Base-by-base conservation (phyloP, 1,140 invertebrate genomes). In the Penaeus vannamei region DNA sequence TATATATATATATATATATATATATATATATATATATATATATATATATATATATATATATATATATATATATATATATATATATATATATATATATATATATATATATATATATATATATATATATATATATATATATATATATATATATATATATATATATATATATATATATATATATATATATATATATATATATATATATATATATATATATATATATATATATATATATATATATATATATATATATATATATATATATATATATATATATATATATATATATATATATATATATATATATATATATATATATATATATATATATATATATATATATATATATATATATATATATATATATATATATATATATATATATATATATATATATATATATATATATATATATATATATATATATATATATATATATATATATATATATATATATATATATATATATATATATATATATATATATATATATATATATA, bases 301-400 rank as follows among this genome's bases (percentile, higher is more conserved):
- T 72, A 72, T 72, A 72, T 72, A 29, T 72, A 72, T 29, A 72
- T 72, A 72, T 72, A 72, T 72, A 72, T 72, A 72, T 72, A 72
- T 23, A 32, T 72, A 8, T 72, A 8, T 72, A 8, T 72, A 8
- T 72, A 23, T 72, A n/a, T 72, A n/a, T 72, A n/a, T 72, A n/a
- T 72, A 8, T 72, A n/a, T 72, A n/a, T 72, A n/a, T 72, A n/a
- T 72, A n/a, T 72, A n/a, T 72, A n/a, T 72, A n/a, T 72, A n/a
- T 72, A n/a, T n/a, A 72, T n/a, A 72, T 72, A 72, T n/a, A 72
- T n/a, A 72, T n/a, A 72, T n/a, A 72, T 72, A 72, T 72, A 72
- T 72, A 72, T 72, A 72, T 72, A 72, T 23, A n/a, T 72, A 72
- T 72, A 72, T n/a, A n/a, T 72, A 72, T n/a, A n/a, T 72, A 72